Evolutionary conservation across 2,113 vertebrate species (phyloP).

Genomic region (Notiomystis cincta): DNA sequence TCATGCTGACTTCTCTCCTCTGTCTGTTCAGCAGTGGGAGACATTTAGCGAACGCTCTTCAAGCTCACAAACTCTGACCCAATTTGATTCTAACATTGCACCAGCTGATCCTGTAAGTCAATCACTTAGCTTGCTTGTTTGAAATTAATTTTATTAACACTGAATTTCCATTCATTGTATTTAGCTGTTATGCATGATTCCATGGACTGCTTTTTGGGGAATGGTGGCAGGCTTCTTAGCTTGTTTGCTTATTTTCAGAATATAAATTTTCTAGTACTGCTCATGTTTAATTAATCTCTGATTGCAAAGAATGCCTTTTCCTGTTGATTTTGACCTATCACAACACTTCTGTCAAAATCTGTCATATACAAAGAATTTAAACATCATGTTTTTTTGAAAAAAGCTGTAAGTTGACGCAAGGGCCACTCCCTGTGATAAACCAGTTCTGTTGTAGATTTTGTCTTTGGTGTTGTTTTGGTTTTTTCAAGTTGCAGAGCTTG

Average conservation of each 20-base stretch:
- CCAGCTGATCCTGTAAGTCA: conserved; percentile 99
- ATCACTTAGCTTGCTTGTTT: conserved; percentile 98
- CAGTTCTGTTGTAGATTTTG: not conserved
- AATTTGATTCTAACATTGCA: conserved; percentile 99
- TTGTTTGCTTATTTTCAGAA: conserved; percentile 22
- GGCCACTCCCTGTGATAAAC: not conserved
- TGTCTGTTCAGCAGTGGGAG: conserved; percentile 99
- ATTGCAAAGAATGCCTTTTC: conserved; percentile 9
- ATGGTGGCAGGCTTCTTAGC: conserved; percentile 66
- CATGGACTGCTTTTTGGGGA: conserved; percentile 68
- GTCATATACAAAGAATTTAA: not conserved
- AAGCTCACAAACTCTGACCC: conserved; percentile 99
- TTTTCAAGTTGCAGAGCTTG: not conserved
- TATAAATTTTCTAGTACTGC: conserved; percentile 38
- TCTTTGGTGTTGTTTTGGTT: not conserved
- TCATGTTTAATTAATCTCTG: conserved; percentile 13
- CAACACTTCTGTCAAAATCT: not conserved
- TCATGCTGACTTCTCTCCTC: conserved; percentile 90
- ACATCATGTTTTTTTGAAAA: not conserved
- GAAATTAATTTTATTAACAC: conserved; percentile 99
- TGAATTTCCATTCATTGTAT: conserved; percentile 74
- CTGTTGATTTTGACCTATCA: not conserved
- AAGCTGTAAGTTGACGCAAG: not conserved
- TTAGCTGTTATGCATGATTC: conserved; percentile 74
- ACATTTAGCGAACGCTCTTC: conserved; percentile 99